Evolutionary conservation across 2,113 vertebrate genomes (phyloP), one percentile per base, ranked within the genome.

Genomic region (Miniopterus natalensis): DNA sequence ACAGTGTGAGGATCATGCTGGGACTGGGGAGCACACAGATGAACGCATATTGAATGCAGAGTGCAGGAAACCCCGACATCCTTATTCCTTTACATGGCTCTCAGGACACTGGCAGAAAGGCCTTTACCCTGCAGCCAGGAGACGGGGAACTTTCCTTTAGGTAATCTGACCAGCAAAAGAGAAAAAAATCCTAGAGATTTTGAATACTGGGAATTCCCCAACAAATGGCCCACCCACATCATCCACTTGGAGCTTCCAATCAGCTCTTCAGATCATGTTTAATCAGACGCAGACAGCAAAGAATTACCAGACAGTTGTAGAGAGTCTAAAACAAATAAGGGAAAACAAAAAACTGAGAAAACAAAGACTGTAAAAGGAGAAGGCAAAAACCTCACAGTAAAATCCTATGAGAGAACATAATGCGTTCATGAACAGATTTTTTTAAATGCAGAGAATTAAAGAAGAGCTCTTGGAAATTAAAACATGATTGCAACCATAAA

Each of bases 161-260:
- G 85, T 25, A 85, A 73, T 74, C 65, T 90, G 81, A 59, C n/a
- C 20, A 68, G 68, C 10, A 11, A 80, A 90, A 90, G 57, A 93
- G 80, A 40, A 57, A 93, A 83, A 96, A 74, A 57, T 57, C 75
- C 74, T 86, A 36, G 74, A 86, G 27, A 90, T 14, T 74, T 57
- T 81, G 40, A 93, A 70, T 31, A 73, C 8, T 74, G 81, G 86
- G 80, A 95, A 93, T 93, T 93, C 49, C 74, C 66, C 91, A 86
- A 80, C 57, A 86, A 90, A 81, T 51, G 81, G 27, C 57, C 29
- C 25, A 74, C 49, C 36, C 65, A 85, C 70, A 73, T 85, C 55
- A 73, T 6, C 80, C 25, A 3, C 53, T 79, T 29, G 63, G 75
- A 59, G 59, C 55, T 85, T 93, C 86, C 74, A 84, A 66, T 90